phyloP scores from a whole-genome alignment of 2,888 invertebrate species.

The Orthosia gothica region DNA sequence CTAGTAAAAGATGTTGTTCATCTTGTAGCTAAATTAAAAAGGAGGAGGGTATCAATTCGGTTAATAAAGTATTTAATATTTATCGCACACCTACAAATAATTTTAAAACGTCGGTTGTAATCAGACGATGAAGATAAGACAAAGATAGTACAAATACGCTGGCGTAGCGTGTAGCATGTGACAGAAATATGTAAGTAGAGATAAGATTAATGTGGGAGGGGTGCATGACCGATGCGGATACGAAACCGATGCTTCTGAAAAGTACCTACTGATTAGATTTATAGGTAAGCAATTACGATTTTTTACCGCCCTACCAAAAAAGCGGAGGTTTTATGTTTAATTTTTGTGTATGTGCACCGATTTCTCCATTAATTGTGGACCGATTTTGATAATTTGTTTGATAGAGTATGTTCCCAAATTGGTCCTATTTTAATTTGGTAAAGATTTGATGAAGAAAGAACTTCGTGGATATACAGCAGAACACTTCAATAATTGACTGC shows the following conservation, averaged over 20 bases:
- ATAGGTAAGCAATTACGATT: conserved; percentile 2
- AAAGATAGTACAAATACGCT: conserved; percentile 15
- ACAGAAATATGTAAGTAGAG: conserved; percentile 33
- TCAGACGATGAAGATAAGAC: conserved; percentile 28
- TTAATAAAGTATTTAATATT: conserved; percentile 10
- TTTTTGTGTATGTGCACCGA: no score
- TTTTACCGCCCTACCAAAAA: not conserved
- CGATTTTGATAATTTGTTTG: no score
- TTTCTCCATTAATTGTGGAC: no score
- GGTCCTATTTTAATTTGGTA: no score
- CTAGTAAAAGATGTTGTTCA: conserved; percentile 23
- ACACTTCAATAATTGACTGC: no score
- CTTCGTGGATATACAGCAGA: no score
- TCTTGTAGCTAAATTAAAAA: conserved; percentile 25
- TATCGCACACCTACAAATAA: not conserved
- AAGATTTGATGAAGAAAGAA: no score
- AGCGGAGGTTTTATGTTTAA: no score
- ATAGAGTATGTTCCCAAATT: no score
- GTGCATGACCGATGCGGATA: not conserved
- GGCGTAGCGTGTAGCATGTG: conserved; percentile 6
- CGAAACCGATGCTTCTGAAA: not conserved
- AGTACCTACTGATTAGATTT: not conserved
- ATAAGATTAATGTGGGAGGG: conserved; percentile 38
- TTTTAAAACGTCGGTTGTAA: conserved; percentile 17
- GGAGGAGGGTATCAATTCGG: not conserved